Base-by-base conservation (phyloP, 2,888 invertebrate genomes). In the Drosophila macrospina region DNA sequence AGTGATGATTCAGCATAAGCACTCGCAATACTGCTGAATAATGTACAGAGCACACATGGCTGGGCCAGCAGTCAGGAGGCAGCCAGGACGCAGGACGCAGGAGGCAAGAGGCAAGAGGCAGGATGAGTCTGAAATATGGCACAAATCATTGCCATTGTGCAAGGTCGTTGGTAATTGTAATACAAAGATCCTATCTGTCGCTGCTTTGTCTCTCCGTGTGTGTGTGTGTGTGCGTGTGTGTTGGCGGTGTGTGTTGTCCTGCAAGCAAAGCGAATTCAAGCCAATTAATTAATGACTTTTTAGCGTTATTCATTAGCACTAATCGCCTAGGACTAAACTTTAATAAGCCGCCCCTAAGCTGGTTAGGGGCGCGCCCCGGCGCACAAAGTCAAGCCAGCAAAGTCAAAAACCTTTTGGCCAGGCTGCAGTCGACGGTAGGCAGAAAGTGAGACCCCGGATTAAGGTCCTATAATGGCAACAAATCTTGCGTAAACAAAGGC, bases 401-500 rank as follows among this genome's bases (percentile, higher is more conserved):
- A 59, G 78, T 42, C 85, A 85, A 81, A 88, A 84, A 86, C 81
- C 88, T 87, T 80, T 79, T 34, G 30, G 54, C 44, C 41, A 39
- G 65, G 71, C 50, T 32, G 16, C 8, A 8, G 41, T 36, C 30
- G 28, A 54, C 65, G 50, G 67, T 69, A 68, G 84, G 78, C 85
- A 69, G 74, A 57, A 41, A 72, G 72, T 67, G 79, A 88, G 81
- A 74, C 62, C 79, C 79, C 68, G 74, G 88, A 86, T 85, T 85
- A 85, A 69, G 74, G 74, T 61, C 24, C 71, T 67, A 47, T 86
- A 85, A 85, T 88, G 88, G 87, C 88, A 88, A 86, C 87, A 85
- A 85, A 85, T 85, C 86, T 85, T 86, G 87, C 85, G 87, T 88
- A 88, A 88, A 86, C 88, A 88, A 86, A 81, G 85, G 71, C 70